phyloP scores from a whole-genome alignment of 2,113 vertebrate genomes.

The Albula glossodonta region DNA sequence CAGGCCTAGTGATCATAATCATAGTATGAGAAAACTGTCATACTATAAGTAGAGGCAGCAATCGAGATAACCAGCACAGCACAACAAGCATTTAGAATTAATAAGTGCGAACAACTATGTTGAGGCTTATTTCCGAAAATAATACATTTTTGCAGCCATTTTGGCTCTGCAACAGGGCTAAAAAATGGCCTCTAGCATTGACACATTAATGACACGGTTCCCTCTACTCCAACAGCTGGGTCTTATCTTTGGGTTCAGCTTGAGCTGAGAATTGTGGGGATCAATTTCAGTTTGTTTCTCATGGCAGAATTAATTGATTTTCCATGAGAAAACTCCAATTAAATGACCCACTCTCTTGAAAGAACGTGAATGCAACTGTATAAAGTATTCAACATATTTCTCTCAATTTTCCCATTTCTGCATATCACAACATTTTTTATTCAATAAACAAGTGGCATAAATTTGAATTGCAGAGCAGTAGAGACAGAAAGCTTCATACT shows the following conservation, averaged over 20 bases:
- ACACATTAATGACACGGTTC: background rate
- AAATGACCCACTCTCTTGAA: background rate
- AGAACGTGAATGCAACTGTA: background rate
- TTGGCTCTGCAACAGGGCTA: background rate
- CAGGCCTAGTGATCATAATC: background rate
- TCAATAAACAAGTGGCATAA: background rate
- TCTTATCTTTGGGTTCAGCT: background rate
- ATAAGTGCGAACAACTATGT: background rate
- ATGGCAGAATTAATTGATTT: too few relatives aligned
- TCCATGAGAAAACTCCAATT: background rate
- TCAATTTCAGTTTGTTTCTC: background rate
- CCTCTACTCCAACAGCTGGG: background rate
- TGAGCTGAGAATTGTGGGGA: background rate
- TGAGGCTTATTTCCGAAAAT: background rate
- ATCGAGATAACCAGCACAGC: background rate
- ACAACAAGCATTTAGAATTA: background rate
- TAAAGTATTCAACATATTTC: background rate
- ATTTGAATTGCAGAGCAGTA: too few relatives aligned
- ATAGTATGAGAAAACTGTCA: background rate
- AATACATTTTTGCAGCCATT: background rate
- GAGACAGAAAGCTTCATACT: too few relatives aligned
- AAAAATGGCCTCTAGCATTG: background rate
- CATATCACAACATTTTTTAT: background rate
- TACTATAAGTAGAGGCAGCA: too few relatives aligned
- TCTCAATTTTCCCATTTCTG: background rate